Evolutionary conservation across 2,797 vertebrate genomes (phyloP), one percentile per base, ranked within the genome.

Genomic region (Cyprinodon diabolis): DNA sequence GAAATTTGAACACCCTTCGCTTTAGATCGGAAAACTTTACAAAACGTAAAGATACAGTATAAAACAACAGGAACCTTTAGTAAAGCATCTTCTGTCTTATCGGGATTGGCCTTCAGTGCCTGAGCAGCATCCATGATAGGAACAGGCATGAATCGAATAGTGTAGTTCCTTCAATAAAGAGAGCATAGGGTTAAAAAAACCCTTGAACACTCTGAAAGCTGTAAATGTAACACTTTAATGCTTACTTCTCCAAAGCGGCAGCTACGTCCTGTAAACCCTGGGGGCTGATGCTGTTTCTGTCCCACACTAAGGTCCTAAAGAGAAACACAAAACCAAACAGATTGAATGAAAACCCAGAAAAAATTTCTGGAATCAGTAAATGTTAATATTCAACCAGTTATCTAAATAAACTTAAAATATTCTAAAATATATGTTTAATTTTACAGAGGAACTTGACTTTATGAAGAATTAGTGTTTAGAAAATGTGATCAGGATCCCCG

Each of bases 211-310:
- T 14, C 30, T 52, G 3, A 60, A 57, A 57, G 0, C 10, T 48
- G 52, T 9, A 45, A 69, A 56, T 13, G 1, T 21, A 19, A 15
- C 40, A 35, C 23, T 58, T 23, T 68, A 4, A 43, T 0, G 95
- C 96, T 91, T 91, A 99, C 98, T 98, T 99, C 91, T 99, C 97
- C 88, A 99, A 87, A 45, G 98, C 97, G 48, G 97, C 95, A 14
- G 97, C 96, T 66, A 99, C 96, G 48, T 99, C 98, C 88, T 99
- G 98, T 35, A 99, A 96, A 68, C 98, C 98, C 92, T 98, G 98
- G 0, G 97, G 95, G 3, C 96, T 98, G 79, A 97, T 83, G 71
- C 94, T 97, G 90, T 98, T 99, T 79, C 96, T 96, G 94, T 99
- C 98, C 98, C 97, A 99, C 74, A 98, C 90, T 1, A 99, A 90